phyloP scores from a whole-genome alignment of 92 coral and sea anemone species.

The Phenganax marumi region DNA sequence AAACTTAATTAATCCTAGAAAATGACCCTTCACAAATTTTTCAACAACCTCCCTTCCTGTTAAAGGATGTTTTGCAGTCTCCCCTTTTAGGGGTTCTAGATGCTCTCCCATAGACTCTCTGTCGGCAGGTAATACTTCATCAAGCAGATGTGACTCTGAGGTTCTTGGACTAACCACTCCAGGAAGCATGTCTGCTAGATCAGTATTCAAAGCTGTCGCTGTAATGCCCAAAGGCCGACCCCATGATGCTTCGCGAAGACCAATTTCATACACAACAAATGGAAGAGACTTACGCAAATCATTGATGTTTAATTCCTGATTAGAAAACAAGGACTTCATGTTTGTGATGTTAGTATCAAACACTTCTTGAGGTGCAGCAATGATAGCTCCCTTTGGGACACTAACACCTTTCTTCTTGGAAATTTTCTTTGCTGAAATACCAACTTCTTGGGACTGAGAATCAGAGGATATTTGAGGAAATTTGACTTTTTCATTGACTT shows the following conservation, averaged over 20 bases:
- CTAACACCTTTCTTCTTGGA: conserved; percentile 10
- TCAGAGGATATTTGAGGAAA: conserved; percentile 72
- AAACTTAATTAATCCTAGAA: conserved; percentile 81
- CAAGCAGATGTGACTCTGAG: conserved; percentile 54
- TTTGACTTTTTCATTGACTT: conserved; percentile 47
- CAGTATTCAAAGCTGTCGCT: conserved; percentile 72
- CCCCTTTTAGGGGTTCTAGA: conserved; percentile 25
- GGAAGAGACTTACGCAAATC: conserved; percentile 82
- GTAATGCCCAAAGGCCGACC: conserved; percentile 88
- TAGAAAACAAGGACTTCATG: conserved; percentile 42
- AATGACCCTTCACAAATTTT: conserved; percentile 75
- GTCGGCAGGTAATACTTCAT: conserved; percentile 33
- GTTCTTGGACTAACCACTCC: conserved; percentile 72
- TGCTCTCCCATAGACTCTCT: conserved; percentile 31
- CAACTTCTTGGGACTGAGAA: conserved; percentile 30
- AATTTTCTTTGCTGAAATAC: conserved; percentile 3
- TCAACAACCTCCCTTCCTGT: conserved; percentile 90
- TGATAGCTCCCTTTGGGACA: conserved; percentile 31
- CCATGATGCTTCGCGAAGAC: conserved; percentile 77
- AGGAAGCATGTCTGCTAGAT: conserved; percentile 74
- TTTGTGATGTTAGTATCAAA: conserved; percentile 58
- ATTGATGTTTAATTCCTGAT: conserved; percentile 62
- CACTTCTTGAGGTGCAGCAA: conserved; percentile 26
- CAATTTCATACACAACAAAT: conserved; percentile 82
- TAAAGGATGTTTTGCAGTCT: conserved; percentile 43